Evolutionary conservation across 2,113 vertebrate genomes (phyloP).

Genomic region (Elephas maximus): DNA sequence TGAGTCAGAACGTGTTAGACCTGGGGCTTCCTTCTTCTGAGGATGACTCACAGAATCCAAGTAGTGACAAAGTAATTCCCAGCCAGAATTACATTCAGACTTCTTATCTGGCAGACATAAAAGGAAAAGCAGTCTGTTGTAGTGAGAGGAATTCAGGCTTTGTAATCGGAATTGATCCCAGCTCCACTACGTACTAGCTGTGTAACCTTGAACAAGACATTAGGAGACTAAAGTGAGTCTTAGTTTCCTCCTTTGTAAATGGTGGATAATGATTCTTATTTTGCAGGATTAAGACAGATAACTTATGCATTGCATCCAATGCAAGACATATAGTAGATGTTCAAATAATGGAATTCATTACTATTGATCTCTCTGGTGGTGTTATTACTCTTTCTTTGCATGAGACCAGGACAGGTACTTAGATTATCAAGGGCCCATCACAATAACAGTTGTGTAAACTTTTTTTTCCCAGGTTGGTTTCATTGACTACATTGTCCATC

Average conservation of each 20-base stretch:
- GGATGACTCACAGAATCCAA: slow-evolving; percentile 71
- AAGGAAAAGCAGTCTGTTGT: slow-evolving; percentile 48
- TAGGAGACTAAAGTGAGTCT: neutral
- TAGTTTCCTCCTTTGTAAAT: slow-evolving; percentile 27
- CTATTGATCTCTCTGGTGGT: neutral
- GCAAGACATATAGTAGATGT: neutral
- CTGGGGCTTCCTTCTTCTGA: slow-evolving; percentile 57
- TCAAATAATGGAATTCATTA: neutral
- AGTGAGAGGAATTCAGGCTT: neutral
- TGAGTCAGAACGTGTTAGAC: slow-evolving; percentile 58
- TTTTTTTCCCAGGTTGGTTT: slow-evolving; percentile 93
- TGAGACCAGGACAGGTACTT: neutral
- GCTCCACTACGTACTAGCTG: neutral
- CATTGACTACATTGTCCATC: slow-evolving; percentile 98
- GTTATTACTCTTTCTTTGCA: neutral
- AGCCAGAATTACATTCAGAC: slow-evolving; percentile 4
- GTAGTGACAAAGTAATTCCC: slow-evolving; percentile 37
- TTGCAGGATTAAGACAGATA: neutral
- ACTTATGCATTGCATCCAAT: neutral
- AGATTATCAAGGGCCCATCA: neutral
- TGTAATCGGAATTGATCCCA: neutral
- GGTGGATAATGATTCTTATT: neutral
- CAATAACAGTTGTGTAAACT: neutral
- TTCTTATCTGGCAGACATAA: slow-evolving; percentile 44
- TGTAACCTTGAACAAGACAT: neutral